Conservation (phyloP, 2,888 invertebrate genomes). For the Nemurella pictetii region DNA sequence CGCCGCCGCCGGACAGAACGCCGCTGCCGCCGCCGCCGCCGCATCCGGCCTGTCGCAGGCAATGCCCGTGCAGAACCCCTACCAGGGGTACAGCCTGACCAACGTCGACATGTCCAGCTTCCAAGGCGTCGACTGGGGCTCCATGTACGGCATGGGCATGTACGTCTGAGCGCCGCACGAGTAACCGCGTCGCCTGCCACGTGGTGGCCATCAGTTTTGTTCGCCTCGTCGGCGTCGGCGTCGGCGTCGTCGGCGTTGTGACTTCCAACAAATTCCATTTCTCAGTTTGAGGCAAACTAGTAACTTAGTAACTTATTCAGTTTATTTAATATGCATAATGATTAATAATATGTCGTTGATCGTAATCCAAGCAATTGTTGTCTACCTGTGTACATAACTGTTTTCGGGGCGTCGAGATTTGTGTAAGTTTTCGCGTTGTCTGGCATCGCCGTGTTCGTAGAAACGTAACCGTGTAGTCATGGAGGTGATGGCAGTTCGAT, state of each 20-base stretch:
- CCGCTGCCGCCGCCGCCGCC: constrained; percentile 49
- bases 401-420: background rate
- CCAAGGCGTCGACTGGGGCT: constrained; percentile 89
- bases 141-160: constrained; percentile 92
- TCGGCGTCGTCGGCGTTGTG: background rate
- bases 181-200: no score
- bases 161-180: constrained; percentile 67
- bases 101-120: constrained; percentile 92
- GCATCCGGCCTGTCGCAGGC: constrained; percentile 64
- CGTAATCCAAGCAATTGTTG: constrained; percentile 12
- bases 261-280: constrained; percentile 20
- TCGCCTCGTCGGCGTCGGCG: background rate
- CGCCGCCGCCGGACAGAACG: constrained; percentile 44
- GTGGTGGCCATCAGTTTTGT: background rate
- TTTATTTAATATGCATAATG: constrained; percentile 2
- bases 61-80: constrained; percentile 63
- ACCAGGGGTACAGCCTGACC: constrained; percentile 79
- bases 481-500: no score
- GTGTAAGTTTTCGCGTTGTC: no score
- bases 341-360: background rate
- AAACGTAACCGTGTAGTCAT: no score
- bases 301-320: constrained; percentile 16
- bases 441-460: no score
- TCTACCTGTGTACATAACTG: background rate
- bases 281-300: constrained; percentile 26